Evolutionary conservation across 92 coral and sea anemone species (phyloP).

Genomic region (Epizoanthus scotinus): DNA sequence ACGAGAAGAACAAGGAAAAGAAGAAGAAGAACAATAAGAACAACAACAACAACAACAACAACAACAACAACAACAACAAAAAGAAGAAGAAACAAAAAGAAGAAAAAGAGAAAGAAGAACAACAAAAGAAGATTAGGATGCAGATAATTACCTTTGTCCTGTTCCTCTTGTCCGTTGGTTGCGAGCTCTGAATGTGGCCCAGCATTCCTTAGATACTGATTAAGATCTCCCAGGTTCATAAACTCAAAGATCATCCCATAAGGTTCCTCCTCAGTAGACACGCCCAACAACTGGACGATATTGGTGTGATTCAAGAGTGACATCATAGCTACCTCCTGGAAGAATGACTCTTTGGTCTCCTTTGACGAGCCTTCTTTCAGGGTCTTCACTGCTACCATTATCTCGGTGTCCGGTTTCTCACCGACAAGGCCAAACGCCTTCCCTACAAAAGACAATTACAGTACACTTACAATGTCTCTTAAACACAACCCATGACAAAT

Average conservation of each 20-base stretch:
- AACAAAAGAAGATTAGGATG: neutral
- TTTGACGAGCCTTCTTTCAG: slow-evolving; percentile 83
- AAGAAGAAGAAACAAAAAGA: neutral
- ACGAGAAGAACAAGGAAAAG: neutral
- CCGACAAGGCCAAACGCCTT: slow-evolving; percentile 63
- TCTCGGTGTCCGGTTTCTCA: slow-evolving; percentile 65
- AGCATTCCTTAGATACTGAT: slow-evolving; percentile 77
- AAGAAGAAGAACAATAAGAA: too few species aligned
- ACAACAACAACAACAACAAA: too few species aligned
- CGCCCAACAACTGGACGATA: slow-evolving; percentile 84
- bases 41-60: too few species aligned
- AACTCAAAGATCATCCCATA: slow-evolving; percentile 97
- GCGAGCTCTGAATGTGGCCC: slow-evolving; percentile 71
- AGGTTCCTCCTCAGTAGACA: slow-evolving; percentile 97
- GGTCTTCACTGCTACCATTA: slow-evolving; percentile 91
- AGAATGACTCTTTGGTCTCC: slow-evolving; percentile 72
- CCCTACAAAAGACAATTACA: slow-evolving; percentile 44
- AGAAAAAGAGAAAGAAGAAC: neutral
- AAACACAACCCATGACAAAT: neutral
- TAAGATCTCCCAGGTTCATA: slow-evolving; percentile 93
- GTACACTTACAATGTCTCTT: neutral
- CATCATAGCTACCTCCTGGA: slow-evolving; percentile 91
- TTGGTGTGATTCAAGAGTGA: slow-evolving; percentile 85
- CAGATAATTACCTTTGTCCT: slow-evolving; percentile 5
- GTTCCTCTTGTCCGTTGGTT: neutral